Base-by-base conservation (phyloP, 2,113 vertebrate genomes). In the Bos javanicus region DNA sequence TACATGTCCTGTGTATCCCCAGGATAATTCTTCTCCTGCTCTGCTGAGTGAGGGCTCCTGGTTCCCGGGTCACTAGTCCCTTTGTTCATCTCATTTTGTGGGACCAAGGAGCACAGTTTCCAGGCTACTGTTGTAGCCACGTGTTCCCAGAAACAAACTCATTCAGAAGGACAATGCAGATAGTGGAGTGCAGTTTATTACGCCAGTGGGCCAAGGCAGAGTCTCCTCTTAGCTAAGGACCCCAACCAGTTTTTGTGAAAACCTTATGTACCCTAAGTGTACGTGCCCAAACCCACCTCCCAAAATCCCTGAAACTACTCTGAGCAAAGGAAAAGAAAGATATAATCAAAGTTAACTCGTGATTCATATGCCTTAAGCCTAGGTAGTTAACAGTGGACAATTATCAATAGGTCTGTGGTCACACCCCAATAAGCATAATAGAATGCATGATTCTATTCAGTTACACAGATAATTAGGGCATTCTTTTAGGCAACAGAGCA, bases 61-160 rank as follows among this genome's bases (percentile, higher is more conserved):
- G 17, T 21, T 94, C 9, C 21, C 10, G 3, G 7, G 3, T 62
- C 10, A 3, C 1, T 14, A 33, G 3, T 17, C 15, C 5, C 28
- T 78, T 21, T 59, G 15, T 87, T 90, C 48, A 7, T 39, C 36
- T 48, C 57, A 92, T 85, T 8, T 5, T 71, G 76, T 89, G 62
- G 7, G 14, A 52, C 50, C 5, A 26, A 36, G 30, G 9, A 33
- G 9, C n/a, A 43, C 48, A 64, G 5, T 57, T 30, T 52, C 9
- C 2, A 67, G n/a, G 28, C 33, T 39, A 39, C 19, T 23, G 0
- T 23, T 12, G n/a, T 39, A 71, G 67, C n/a, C 67, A 39, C 0
- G 1, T 36, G 9, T 71, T 71, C 19, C 19, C 5, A 36, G 67
- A 71, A 71, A 23, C 10, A 39, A 39, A 13, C n/a, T 71, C n/a